These are phyloP conservation scores for Scelioninae gen. 1 DNA, from an alignment of 2,888 invertebrate species.

Conservation along the genomic window DNA sequence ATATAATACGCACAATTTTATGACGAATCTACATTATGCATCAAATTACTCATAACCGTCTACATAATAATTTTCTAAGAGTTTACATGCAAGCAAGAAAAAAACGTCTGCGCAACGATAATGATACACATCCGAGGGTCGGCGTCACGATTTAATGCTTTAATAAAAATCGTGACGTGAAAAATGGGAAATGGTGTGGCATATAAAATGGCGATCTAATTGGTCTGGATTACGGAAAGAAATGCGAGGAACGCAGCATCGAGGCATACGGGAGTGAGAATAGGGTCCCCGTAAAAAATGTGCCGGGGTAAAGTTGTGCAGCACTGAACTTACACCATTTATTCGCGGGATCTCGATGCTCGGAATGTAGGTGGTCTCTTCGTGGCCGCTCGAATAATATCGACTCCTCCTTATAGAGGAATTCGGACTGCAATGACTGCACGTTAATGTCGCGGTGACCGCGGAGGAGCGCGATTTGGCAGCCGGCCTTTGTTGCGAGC, in stretches of 20 bases:
- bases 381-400: no score
- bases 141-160: slow-evolving; percentile 37
- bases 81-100: slow-evolving; percentile 13
- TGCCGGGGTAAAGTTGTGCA: slow-evolving; percentile 70
- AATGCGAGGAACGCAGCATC: slow-evolving; percentile 42
- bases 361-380: no score
- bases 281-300: slow-evolving; percentile 71
- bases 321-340: slow-evolving; percentile 84
- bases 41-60: no score
- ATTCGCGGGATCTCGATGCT: slow-evolving; percentile 83
- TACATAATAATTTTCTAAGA: not conserved
- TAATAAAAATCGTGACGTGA: slow-evolving; percentile 38
- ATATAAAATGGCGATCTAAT: slow-evolving; percentile 35
- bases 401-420: no score
- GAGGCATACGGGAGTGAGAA: no score
- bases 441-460: no score
- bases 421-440: no score
- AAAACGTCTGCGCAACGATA: slow-evolving; percentile 17
- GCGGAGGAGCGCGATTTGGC: no score
- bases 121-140: slow-evolving; percentile 16
- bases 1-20: no score
- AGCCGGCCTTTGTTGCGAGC: slow-evolving; percentile 93
- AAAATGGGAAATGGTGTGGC: slow-evolving; percentile 8
- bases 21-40: no score
- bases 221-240: slow-evolving; percentile 30